Conservation (phyloP, 2,888 invertebrate species). For the Drosophila lacicola region DNA sequence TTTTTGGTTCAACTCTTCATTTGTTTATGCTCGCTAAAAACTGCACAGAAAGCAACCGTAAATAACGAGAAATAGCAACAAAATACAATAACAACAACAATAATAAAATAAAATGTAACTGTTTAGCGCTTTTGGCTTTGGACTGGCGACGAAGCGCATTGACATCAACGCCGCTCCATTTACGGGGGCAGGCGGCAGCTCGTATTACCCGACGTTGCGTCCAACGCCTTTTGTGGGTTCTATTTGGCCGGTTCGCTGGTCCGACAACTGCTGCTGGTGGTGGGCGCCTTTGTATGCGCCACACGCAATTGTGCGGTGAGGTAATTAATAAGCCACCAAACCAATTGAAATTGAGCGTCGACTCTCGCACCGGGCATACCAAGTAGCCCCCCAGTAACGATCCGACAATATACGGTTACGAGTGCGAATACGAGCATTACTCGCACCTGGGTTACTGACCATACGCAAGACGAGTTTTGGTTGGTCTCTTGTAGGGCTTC, state of each 20-base stretch:
- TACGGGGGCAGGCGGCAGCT: conserved; percentile 58
- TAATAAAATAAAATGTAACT: conserved; percentile 18
- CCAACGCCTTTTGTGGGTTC: conserved; percentile 74
- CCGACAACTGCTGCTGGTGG: conserved; percentile 5
- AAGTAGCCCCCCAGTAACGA: conserved; percentile 50
- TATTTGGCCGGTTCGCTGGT: conserved; percentile 51
- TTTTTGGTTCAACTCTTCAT: conserved; percentile 51
- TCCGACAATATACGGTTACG: conserved; percentile 28
- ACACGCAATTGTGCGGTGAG: conserved; percentile 77
- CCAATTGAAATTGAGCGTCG: conserved; percentile 72
- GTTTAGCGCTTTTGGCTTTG: conserved; percentile 46
- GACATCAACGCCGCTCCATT: conserved; percentile 73
- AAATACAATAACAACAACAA: neutral
- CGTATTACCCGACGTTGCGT: conserved; percentile 64
- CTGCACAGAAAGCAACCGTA: conserved; percentile 51
- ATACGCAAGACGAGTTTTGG: conserved; percentile 73
- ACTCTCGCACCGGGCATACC: conserved; percentile 68
- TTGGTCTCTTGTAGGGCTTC: conserved; percentile 56
- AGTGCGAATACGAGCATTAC: conserved; percentile 8
- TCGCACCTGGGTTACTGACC: conserved; percentile 63
- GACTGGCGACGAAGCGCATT: conserved; percentile 58
- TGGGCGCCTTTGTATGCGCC: conserved; percentile 65
- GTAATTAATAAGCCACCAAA: conserved; percentile 76
- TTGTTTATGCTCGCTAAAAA: conserved; percentile 52
- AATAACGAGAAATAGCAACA: conserved; percentile 15